These are phyloP conservation scores for Crotalus tigris DNA, from an alignment of 2,113 vertebrate genomes.

Conservation along the genomic window DNA sequence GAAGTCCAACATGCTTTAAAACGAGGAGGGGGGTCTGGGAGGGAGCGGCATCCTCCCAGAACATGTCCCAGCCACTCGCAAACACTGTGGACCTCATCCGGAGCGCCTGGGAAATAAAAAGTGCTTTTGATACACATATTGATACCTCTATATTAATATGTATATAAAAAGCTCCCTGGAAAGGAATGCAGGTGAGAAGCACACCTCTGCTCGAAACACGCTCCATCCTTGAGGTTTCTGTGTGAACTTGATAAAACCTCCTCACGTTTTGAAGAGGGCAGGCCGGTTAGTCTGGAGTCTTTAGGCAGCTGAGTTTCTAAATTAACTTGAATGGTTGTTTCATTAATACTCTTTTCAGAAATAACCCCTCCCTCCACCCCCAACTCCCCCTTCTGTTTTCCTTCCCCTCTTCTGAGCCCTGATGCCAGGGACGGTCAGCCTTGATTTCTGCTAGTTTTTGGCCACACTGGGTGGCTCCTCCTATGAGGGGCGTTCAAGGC, in stretches of 20 bases:
- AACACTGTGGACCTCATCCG: constrained; percentile 82
- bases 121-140: constrained; percentile 71
- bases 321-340: constrained; percentile 72
- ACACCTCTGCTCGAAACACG: constrained; percentile 58
- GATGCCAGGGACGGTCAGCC: constrained; percentile 67
- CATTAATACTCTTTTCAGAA: background rate
- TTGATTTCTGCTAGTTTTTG: constrained; percentile 59
- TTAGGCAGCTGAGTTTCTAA: constrained; percentile 78
- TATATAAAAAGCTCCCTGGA: constrained; percentile 52
- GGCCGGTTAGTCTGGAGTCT: constrained; percentile 64
- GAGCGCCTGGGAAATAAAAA: constrained; percentile 75
- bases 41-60: background rate
- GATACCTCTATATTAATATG: background rate
- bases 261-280: constrained; percentile 69
- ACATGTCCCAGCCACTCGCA: constrained; percentile 20
- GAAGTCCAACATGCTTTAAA: constrained; percentile 96
- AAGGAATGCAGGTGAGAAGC: constrained; percentile 66
- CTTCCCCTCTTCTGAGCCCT: constrained; percentile 54
- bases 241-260: constrained; percentile 66
- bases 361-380: background rate
- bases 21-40: background rate
- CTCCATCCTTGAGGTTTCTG: constrained; percentile 65
- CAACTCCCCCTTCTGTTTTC: constrained; percentile 46
- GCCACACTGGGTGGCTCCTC: constrained; percentile 74
- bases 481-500: constrained; percentile 64